These are phyloP conservation scores for Brachionus rubens DNA, from an alignment of 1,140 invertebrate genomes.

Conservation along the genomic window DNA sequence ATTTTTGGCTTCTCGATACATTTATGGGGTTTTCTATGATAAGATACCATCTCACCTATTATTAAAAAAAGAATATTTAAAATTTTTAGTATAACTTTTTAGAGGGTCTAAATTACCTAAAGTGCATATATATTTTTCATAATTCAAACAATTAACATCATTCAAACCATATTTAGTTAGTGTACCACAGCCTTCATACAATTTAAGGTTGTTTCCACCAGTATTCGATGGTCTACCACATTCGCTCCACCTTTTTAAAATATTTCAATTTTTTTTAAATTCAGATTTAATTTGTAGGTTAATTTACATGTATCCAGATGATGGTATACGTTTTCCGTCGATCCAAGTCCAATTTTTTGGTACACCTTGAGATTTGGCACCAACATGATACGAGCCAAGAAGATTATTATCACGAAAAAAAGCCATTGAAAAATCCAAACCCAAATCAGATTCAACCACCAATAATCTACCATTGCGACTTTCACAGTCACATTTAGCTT, in stretches of 20 bases:
- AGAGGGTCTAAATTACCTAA: too few relatives aligned
- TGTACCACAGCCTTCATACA: too few relatives aligned
- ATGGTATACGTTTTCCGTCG: neutral
- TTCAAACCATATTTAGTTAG: too few relatives aligned
- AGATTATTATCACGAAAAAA: neutral
- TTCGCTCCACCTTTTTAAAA: constrained; percentile 4
- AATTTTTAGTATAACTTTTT: too few relatives aligned
- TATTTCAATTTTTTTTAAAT: neutral
- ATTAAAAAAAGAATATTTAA: too few relatives aligned
- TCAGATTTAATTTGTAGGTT: neutral
- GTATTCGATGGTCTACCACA: neutral
- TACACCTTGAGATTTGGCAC: neutral
- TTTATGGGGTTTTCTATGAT: too few relatives aligned
- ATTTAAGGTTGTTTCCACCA: too few relatives aligned
- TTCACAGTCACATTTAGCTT: neutral
- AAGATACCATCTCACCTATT: too few relatives aligned
- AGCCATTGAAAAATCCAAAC: constrained; percentile 2
- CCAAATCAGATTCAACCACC: neutral
- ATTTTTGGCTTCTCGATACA: too few relatives aligned
- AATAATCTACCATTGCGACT: neutral
- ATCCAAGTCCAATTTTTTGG: neutral
- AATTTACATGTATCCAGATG: neutral
- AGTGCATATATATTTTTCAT: too few relatives aligned
- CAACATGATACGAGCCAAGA: neutral
- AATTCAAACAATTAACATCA: too few relatives aligned